Conservation (phyloP, 2,113 vertebrate species). For the Saguinus midas region DNA sequence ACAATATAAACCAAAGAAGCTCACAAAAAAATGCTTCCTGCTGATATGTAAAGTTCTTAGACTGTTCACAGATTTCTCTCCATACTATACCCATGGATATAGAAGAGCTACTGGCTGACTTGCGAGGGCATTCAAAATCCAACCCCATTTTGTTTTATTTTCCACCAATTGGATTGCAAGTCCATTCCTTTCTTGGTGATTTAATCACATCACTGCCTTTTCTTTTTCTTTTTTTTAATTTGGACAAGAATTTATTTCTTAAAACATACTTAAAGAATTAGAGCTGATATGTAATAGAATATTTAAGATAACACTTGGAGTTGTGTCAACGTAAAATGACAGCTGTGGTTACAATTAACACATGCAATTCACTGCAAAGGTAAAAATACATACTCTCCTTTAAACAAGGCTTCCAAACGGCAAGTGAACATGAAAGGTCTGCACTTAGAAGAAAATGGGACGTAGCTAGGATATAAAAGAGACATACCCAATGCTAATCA, state of each 20-base stretch:
- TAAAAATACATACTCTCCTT: not conserved
- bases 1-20: constrained; percentile 22
- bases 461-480: not conserved
- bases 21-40: not conserved
- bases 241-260: constrained; percentile 59
- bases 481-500: not conserved
- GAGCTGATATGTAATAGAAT: constrained; percentile 15
- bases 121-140: not conserved
- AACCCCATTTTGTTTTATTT: not conserved
- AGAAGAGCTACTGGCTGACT: not conserved
- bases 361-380: constrained; percentile 27
- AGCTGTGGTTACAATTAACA: constrained; percentile 14
- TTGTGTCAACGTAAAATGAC: constrained; percentile 33
- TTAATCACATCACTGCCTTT: not conserved
- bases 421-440: not conserved
- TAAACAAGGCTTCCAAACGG: not conserved
- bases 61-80: not conserved
- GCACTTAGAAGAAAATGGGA: not conserved
- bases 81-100: accelerated
- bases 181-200: not conserved
- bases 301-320: constrained; percentile 29
- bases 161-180: not conserved
- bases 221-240: too few relatives aligned
- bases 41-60: not conserved
- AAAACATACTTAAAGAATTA: constrained; percentile 42